Conservation (phyloP, 1,140 invertebrate species). For the Olivierus martensii region DNA sequence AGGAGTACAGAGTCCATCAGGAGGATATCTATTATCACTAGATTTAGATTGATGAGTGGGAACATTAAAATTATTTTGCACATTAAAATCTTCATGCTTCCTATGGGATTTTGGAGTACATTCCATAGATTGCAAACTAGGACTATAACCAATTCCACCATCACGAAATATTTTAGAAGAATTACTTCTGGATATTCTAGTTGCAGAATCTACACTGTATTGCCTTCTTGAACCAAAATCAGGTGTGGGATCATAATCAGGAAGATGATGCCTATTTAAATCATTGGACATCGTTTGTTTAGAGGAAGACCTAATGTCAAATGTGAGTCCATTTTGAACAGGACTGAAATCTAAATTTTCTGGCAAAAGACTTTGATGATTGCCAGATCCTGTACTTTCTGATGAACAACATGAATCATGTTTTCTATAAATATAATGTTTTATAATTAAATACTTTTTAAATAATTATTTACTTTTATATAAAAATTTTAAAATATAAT, state of each 20-base stretch:
- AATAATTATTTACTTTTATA: background rate
- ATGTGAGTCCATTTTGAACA: constrained; percentile 8
- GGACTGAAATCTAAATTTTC: constrained; percentile 5
- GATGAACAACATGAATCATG: constrained; percentile 15
- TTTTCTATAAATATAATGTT: constrained; percentile 1
- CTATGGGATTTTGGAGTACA: background rate
- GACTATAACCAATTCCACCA: background rate
- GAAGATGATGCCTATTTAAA: constrained; percentile 1
- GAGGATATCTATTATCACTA: too few relatives aligned
- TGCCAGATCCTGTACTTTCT: constrained; percentile 8
- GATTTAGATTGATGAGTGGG: background rate
- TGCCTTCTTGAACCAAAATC: constrained; percentile 11
- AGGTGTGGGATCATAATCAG: constrained; percentile 8
- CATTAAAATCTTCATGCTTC: background rate
- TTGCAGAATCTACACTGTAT: constrained; percentile 4
- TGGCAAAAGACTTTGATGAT: constrained; percentile 4
- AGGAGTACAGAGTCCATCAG: background rate
- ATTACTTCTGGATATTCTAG: too few relatives aligned
- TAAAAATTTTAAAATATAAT: background rate
- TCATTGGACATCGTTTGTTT: constrained; percentile 2
- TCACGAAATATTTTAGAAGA: background rate
- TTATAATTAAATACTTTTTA: background rate
- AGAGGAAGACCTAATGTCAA: background rate
- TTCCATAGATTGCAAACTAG: background rate
- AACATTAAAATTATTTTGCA: background rate